Base-by-base conservation (phyloP, 2,888 invertebrate genomes). In the Ophion costatus region DNA sequence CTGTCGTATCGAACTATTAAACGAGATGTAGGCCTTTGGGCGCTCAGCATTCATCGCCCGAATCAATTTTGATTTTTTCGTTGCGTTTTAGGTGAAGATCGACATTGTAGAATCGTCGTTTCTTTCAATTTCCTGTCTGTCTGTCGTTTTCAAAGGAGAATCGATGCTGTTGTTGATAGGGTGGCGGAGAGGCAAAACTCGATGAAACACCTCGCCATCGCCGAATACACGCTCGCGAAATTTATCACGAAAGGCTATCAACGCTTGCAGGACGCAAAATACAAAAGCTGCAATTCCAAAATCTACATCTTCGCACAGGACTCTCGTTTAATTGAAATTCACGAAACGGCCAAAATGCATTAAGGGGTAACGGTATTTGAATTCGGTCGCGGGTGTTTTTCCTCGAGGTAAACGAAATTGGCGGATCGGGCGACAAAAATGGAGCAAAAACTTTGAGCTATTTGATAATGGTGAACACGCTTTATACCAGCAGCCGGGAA, bases 81-180 rank as follows among this genome's bases (percentile, higher is more conserved):
- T 59, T 67, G 14, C 57, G 22, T 51, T 77, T 61, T 45, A 14
- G 45, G 29, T 59, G 77, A 66, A 67, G 66, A 64, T 73, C 33
- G 24, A 80, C 59, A 63, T 83, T 79, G 70, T 70, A 80, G 78
- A 74, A 85, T 85, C 85, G 67, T 87, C 85, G 82, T 85, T 85
- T 87, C 87, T 84, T 85, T 84, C 78, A 70, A 87, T 87, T 81
- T 85, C 85, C 87, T 81, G 22, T 75, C 57, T 70, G 80, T 79
- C 67, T 70, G 69, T 9, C 63, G 74, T 71, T 73, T 73, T 57
- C 67, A 70, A 64, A 86, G 73, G 74, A 75, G 67, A 71, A 83
- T 81, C 29, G 75, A 73, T 76, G 81, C 82, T 38, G 75, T 84
- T 71, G 82, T 59, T 56, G 61, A 79, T 38, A 22, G 6, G 57